Evolutionary conservation across 2,797 vertebrate genomes (phyloP).

Genomic region (Sebastes jordani): DNA sequence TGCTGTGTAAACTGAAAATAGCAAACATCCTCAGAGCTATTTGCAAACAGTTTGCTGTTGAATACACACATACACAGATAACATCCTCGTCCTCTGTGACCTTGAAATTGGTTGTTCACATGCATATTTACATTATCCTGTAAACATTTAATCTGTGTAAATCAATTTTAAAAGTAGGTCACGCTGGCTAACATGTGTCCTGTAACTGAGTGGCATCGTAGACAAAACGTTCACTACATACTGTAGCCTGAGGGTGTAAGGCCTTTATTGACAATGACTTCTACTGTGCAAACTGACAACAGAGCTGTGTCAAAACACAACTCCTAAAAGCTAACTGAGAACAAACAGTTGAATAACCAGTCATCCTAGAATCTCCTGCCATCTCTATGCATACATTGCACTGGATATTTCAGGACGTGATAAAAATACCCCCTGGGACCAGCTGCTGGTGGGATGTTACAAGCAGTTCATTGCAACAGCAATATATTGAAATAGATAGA

Average conservation of each 20-base stretch:
- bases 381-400: conserved; percentile 22
- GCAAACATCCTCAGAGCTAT: neutral
- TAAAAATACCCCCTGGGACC: conserved; percentile 77
- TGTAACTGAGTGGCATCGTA: neutral
- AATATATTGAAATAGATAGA: conserved; percentile 5
- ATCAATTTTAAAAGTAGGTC: conserved; percentile 54
- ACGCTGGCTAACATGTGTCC: conserved; percentile 24
- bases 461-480: conserved; percentile 24
- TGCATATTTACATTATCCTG: neutral
- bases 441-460: conserved; percentile 50
- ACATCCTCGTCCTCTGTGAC: neutral
- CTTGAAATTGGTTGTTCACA: neutral
- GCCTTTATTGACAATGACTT: conserved; percentile 19
- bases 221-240: neutral
- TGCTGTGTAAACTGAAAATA: neutral
- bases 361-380: conserved; percentile 21
- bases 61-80: neutral
- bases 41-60: neutral
- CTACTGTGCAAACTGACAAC: conserved; percentile 23
- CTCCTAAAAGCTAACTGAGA: neutral
- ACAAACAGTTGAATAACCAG: conserved; percentile 34
- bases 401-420: conserved; percentile 72
- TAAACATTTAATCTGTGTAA: neutral
- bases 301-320: conserved; percentile 10
- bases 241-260: neutral